These are phyloP conservation scores for Branchinecta lynchi DNA, from an alignment of 1,140 invertebrate species.

Conservation along the genomic window DNA sequence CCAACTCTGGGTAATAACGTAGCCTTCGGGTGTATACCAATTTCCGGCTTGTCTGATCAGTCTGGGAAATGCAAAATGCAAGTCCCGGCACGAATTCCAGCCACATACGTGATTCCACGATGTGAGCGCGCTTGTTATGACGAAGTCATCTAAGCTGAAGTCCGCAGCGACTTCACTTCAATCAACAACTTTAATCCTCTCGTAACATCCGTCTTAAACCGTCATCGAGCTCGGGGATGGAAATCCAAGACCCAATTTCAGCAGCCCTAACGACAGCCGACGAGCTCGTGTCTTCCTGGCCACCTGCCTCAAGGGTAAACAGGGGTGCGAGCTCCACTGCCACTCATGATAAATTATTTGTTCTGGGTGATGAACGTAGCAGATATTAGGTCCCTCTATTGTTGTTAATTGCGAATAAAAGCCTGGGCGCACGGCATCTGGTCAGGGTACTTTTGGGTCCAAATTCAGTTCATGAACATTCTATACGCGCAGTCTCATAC, in stretches of 20 bases:
- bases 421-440: not conserved
- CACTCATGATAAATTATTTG: constrained; percentile 11
- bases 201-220: constrained; percentile 7
- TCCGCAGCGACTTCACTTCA: not conserved
- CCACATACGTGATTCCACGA: too few species aligned
- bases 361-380: not conserved
- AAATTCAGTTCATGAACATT: not conserved
- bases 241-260: not conserved
- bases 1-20: too few species aligned
- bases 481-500: too few species aligned
- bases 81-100: too few species aligned
- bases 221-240: not conserved
- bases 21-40: too few species aligned
- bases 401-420: constrained; percentile 10
- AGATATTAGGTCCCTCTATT: not conserved
- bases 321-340: constrained; percentile 5
- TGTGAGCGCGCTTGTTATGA: too few species aligned
- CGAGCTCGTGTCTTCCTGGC: not conserved
- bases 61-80: too few species aligned
- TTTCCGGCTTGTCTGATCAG: too few species aligned
- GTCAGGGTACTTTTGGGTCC: not conserved
- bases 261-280: not conserved
- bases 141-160: too few species aligned
- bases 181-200: not conserved
- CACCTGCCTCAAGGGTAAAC: constrained; percentile 7